phyloP scores from a whole-genome alignment of 2,797 vertebrate species.

The Poeciliopsis infans region DNA sequence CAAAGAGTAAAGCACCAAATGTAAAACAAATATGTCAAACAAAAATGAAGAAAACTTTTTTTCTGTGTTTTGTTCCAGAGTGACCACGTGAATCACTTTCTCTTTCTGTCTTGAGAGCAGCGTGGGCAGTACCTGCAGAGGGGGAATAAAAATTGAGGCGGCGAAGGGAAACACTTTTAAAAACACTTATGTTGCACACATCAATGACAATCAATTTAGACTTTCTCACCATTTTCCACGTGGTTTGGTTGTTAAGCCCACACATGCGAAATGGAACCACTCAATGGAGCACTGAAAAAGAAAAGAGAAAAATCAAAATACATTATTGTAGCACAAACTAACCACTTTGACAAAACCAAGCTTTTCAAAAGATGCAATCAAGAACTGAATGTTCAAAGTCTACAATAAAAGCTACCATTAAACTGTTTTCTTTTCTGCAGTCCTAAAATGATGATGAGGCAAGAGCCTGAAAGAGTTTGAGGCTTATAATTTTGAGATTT shows the following conservation, averaged over 20 bases:
- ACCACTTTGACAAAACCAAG: slow-evolving; percentile 17
- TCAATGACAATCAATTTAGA: neutral
- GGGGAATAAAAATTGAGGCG: slow-evolving; percentile 9
- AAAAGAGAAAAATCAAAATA: slow-evolving; percentile 29
- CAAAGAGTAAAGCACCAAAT: slow-evolving; percentile 77
- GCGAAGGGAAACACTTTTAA: neutral
- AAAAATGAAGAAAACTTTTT: slow-evolving; percentile 70
- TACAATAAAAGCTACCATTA: neutral
- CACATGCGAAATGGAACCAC: slow-evolving; percentile 99
- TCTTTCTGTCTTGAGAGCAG: slow-evolving; percentile 83
- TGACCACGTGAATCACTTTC: slow-evolving; percentile 68
- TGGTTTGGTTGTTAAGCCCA: slow-evolving; percentile 96
- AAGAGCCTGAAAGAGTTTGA: neutral
- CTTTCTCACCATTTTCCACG: slow-evolving; percentile 95
- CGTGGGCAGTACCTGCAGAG: slow-evolving; percentile 81
- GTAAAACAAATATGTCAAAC: slow-evolving; percentile 71
- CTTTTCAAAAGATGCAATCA: slow-evolving; percentile 2
- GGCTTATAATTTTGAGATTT: neutral
- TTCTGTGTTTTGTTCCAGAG: slow-evolving; percentile 49
- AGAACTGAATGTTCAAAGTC: slow-evolving; percentile 17
- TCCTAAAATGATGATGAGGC: neutral
- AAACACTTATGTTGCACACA: neutral
- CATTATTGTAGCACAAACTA: slow-evolving; percentile 3
- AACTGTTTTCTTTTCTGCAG: neutral
- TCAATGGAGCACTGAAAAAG: slow-evolving; percentile 93